Base-by-base conservation (phyloP, 2,113 vertebrate genomes). In the Callospermophilus lateralis region DNA sequence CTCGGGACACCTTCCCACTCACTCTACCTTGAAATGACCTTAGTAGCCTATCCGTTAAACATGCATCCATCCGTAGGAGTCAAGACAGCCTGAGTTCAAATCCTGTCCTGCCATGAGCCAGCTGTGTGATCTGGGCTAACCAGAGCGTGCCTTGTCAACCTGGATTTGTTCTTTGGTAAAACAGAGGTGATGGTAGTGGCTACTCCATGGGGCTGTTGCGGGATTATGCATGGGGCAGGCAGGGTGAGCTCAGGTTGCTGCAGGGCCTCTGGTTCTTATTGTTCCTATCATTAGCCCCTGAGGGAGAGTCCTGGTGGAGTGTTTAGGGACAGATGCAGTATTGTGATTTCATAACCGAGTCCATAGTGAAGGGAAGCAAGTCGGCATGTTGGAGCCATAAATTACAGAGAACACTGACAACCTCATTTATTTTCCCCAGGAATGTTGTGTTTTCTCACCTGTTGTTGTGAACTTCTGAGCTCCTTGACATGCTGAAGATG, bases 361-460 rank as follows among this genome's bases (percentile, higher is more conserved):
- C n/a, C 17, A 0, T 22, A 55, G 58, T 55, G 39, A 72, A 48
- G 94, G 48, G 63, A 92, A 86, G 74, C 42, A 70, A 48, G 53
- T 79, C 0, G 0, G 53, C 45, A 39, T 45, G 61, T 67, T 84
- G 34, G 65, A 90, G 58, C 76, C 58, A 73, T 95, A 84, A 80
- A 92, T 95, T 93, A 92, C 34, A 48, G 61, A 70, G 83, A 65
- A 61, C 39, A 20, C 8, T 61, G 96, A 94, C 89, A 96, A 22
- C 37, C 58, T 95, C 90, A 58, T 95, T 95, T 92, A 76, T 95
- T 93, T 95, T n/a, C 24, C 30, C 55, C 51, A 10, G 51, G 63
- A 93, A 77, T 80, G 74, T 87, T 32, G 20, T 89, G 79, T 93
- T 94, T 97, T 96, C 86, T 97, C 72, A 96, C 77, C 95, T 97